Base-by-base conservation (phyloP, 2,888 invertebrate species). In the Toxonevra muliebris region DNA sequence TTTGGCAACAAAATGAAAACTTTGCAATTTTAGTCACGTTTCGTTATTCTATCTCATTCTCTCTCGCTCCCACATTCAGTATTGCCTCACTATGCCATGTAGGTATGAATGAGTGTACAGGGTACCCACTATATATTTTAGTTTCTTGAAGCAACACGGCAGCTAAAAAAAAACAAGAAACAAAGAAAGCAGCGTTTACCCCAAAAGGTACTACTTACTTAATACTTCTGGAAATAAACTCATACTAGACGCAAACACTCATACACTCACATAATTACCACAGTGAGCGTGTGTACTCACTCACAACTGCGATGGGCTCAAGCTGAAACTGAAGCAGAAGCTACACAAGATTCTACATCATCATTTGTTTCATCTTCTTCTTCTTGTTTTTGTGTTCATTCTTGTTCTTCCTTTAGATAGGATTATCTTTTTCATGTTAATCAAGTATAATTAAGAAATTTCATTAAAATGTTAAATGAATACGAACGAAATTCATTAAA, bases 381-480 rank as follows among this genome's bases (percentile, higher is more conserved):
- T 9, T 55, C 17, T 0, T 42, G 5, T 42, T 19, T 53, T 12
- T 52, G 17, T 62, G 3, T 12, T 3, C 10, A 11, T 43, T 19
- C 2, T 13, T 20, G 17, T 30, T 54, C 43, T n/a, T 41, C 19
- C 5, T 40, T 15, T 12, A 13, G 72, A 70, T 72, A 68, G 72
- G 74, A 75, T 76, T 76, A 74, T 76, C 76, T 71, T 74, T 75
- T 74, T 70, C 73, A 75, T 76, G 76, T 76, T 76, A 74, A 75
- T 76, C 75, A 76, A 76, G 74, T 74, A 73, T 76, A 76, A 76
- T 76, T 76, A 75, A 75, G 75, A 76, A 76, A 75, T 75, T 76
- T 76, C 75, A 75, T 75, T 76, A 76, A 75, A 75, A 74, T 75
- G 75, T 76, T 73, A 76, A 74, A 75, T 73, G 76, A 71, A 75